phyloP scores from a whole-genome alignment of 1,140 invertebrate genomes.

The Orius insidiosus region DNA sequence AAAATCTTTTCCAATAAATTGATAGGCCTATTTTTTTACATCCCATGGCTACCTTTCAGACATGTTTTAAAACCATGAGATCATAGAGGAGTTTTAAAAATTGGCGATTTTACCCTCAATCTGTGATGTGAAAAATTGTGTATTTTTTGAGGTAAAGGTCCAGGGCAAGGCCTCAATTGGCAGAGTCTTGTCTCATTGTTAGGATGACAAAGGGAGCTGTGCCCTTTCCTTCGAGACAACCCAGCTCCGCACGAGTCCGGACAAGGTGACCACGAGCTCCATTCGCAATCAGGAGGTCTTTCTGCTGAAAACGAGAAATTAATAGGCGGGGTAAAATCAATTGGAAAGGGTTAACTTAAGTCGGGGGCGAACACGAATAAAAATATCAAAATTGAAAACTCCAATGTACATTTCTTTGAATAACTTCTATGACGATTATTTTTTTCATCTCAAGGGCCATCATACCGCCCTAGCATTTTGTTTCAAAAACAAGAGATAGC shows the following conservation, averaged over 20 bases:
- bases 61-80: no score
- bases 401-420: no score
- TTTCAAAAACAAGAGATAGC: no score
- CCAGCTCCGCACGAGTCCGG: slow-evolving; percentile 42
- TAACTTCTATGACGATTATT: no score
- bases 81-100: neutral
- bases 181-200: slow-evolving; percentile 44
- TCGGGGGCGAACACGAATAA: neutral
- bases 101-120: slow-evolving; percentile 7
- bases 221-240: slow-evolving; percentile 38
- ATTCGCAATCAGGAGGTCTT: slow-evolving; percentile 26
- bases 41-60: no score
- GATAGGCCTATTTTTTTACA: no score
- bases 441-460: no score
- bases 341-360: neutral
- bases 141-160: slow-evolving; percentile 18
- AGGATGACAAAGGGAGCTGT: slow-evolving; percentile 35
- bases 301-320: slow-evolving; percentile 23
- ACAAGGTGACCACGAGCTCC: slow-evolving; percentile 42
- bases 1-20: no score
- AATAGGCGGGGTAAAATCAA: neutral
- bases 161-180: slow-evolving; percentile 29
- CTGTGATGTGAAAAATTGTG: slow-evolving; percentile 22
- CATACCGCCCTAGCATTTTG: no score
- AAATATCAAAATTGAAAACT: no score